Percentiles rank a stretch among this genome's conserved stretches.
Evolutionary conservation across 2,888 invertebrate genomes (phyloP).

Genomic region (Halocaridina rubra): DNA sequence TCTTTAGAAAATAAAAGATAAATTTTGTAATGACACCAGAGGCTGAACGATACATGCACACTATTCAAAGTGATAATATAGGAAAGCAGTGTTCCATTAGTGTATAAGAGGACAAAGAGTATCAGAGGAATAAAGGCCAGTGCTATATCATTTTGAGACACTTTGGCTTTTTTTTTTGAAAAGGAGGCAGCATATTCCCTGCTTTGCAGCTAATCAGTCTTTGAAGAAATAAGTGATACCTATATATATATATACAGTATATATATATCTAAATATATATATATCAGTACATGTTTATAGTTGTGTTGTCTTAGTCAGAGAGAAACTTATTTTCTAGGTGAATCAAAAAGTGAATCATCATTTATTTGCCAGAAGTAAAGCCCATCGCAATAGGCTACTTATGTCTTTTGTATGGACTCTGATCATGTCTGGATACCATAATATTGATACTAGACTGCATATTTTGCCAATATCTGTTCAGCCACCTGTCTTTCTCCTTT

Average conservation of each 20-base stretch:
- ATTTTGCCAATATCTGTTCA: not conserved
- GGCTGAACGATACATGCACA: not conserved
- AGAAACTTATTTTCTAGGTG: not conserved
- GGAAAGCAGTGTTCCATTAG: conserved; percentile 16
- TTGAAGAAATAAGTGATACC: not conserved
- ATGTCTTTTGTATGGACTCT: no score
- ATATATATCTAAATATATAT: not conserved
- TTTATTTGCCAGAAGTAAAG: not conserved
- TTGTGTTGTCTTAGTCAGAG: not conserved
- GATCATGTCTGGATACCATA: no score
- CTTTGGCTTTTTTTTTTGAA: no score
- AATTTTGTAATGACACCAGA: no score
- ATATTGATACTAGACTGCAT: no score
- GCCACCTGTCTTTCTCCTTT: not conserved
- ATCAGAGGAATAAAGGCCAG: conserved; percentile 28
- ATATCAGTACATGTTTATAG: not conserved
- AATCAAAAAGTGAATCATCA: not conserved
- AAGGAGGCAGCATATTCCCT: no score
- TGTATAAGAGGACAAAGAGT: conserved; percentile 55
- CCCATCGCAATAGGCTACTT: not conserved
- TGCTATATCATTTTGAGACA: conserved; percentile 25
- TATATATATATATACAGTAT: not conserved
- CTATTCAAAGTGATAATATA: not conserved
- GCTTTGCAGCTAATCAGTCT: not conserved
- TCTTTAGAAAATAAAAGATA: no score